Evolutionary conservation across 2,888 invertebrate genomes (phyloP).

Genomic region (Masnerella sp.): DNA sequence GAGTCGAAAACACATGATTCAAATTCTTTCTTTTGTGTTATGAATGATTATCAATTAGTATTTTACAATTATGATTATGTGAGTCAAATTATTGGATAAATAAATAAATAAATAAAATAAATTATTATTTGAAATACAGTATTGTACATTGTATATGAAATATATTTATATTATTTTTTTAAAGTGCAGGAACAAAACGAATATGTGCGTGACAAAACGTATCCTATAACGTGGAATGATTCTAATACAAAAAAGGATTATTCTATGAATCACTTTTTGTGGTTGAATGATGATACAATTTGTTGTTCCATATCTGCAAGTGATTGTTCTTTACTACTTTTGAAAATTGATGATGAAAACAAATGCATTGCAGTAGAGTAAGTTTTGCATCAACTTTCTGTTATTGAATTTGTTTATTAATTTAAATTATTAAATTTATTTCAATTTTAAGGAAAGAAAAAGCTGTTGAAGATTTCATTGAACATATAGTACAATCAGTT

Average conservation of each 20-base stretch:
- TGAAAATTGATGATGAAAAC: conserved; percentile 63
- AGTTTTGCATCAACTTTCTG: conserved; percentile 11
- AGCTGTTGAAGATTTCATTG: conserved; percentile 63
- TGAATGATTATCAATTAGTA: conserved; percentile 66
- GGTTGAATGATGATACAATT: conserved; percentile 79
- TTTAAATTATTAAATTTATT: no score
- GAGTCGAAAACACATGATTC: conserved; percentile 66
- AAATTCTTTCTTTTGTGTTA: conserved; percentile 76
- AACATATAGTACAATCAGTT: conserved; percentile 70
- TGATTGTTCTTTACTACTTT: conserved; percentile 64
- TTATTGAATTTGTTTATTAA: no score
- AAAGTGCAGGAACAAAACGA: no score
- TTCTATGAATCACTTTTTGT: conserved; percentile 80
- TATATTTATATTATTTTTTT: conserved; percentile 35
- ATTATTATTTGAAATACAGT: no score
- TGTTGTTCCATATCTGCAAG: conserved; percentile 73
- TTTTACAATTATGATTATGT: conserved; percentile 67
- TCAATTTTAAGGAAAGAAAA: conserved; percentile 23
- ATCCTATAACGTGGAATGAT: conserved; percentile 66
- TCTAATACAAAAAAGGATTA: no score
- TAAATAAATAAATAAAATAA: conserved; percentile 51
- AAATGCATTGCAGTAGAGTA: conserved; percentile 15
- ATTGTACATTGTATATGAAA: no score
- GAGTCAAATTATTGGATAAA: no score
- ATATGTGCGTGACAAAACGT: conserved; percentile 68